These are phyloP conservation scores for Colius striatus DNA, from an alignment of 2,113 vertebrate genomes.

Conservation along the genomic window DNA sequence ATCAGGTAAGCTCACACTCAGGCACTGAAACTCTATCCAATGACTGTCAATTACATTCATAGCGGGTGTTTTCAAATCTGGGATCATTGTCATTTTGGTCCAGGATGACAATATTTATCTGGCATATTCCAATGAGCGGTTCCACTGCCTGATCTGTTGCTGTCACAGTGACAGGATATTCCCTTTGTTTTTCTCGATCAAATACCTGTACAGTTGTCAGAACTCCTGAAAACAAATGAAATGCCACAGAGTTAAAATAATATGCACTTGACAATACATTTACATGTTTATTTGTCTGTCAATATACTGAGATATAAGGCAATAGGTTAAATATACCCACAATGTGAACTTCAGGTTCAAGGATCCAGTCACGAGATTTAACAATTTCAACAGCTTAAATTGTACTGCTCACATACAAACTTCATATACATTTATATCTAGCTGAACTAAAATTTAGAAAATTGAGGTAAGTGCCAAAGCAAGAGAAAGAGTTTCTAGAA, in stretches of 20 bases:
- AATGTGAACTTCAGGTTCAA: neutral
- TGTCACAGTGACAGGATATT: slow-evolving; percentile 88
- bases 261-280: neutral
- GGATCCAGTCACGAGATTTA: neutral
- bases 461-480: neutral
- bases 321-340: neutral
- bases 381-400: neutral
- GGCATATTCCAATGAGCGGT: slow-evolving; percentile 89
- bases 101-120: slow-evolving; percentile 87
- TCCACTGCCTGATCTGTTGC: slow-evolving; percentile 89
- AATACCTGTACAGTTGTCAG: slow-evolving; percentile 85
- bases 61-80: slow-evolving; percentile 89
- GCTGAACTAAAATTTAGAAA: neutral
- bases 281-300: neutral
- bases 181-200: slow-evolving; percentile 88
- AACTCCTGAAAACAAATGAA: slow-evolving; percentile 74
- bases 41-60: slow-evolving; percentile 85
- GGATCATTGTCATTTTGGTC: slow-evolving; percentile 93
- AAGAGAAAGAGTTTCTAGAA: neutral
- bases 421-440: neutral
- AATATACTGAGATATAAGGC: neutral
- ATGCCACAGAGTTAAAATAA: neutral
- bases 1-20: slow-evolving; percentile 52
- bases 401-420: neutral
- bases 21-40: slow-evolving; percentile 53